A percentile compares a stretch with the other conserved stretches of the same genome.
phyloP scores from a whole-genome alignment of 2,113 vertebrate genomes.

The Ctenomys sociabilis region DNA sequence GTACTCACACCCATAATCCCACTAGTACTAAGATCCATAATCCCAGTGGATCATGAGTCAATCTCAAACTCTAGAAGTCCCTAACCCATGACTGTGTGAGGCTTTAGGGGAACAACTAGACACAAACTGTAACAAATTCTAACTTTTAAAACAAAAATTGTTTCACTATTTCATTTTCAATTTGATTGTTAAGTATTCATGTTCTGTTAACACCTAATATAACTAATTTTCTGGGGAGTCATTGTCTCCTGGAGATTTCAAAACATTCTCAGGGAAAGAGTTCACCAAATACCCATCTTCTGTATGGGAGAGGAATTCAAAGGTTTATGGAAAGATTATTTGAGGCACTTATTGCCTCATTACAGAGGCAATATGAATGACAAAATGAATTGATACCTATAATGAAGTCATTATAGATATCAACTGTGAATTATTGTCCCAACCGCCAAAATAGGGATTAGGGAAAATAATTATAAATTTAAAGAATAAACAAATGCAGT shows the following conservation, averaged over 20 bases:
- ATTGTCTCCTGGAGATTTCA: not conserved
- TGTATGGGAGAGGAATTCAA: not conserved
- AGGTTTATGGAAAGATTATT: not conserved
- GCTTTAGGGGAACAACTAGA: too few species aligned
- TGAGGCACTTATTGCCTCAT: not conserved
- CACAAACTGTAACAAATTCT: too few species aligned
- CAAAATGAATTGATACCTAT: too few species aligned
- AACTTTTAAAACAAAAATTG: conserved; percentile 30
- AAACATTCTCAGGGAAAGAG: not conserved
- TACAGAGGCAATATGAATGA: too few species aligned
- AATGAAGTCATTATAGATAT: not conserved
- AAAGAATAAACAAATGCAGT: not conserved
- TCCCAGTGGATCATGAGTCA: too few species aligned
- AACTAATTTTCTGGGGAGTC: not conserved
- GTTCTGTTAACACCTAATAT: not conserved
- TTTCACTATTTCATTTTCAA: conserved; percentile 11
- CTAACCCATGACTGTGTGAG: too few species aligned
- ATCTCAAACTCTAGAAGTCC: too few species aligned
- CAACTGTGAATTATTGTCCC: not conserved
- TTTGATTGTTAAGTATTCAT: not conserved
- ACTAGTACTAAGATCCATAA: too few species aligned
- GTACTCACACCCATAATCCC: too few species aligned
- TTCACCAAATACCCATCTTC: not conserved
- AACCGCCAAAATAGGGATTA: accelerated
- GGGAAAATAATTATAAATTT: not conserved